Evolutionary conservation across 2,888 invertebrate genomes (phyloP).

Genomic region (Cantharis rufa): DNA sequence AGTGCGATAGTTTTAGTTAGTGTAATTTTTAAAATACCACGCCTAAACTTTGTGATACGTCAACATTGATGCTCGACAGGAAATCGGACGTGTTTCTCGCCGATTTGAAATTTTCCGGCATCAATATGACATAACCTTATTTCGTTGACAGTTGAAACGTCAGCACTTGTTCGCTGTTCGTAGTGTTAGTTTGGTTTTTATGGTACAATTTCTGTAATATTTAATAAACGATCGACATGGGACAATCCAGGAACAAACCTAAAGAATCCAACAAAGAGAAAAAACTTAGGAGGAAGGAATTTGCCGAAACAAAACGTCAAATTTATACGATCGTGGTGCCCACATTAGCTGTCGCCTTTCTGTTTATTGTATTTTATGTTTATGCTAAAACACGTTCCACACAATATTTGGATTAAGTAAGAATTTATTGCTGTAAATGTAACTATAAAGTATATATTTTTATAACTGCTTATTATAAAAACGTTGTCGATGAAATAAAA

Average conservation of each 20-base stretch:
- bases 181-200: not conserved
- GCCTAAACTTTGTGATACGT: not conserved
- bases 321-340: conserved; percentile 80
- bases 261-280: conserved; percentile 85
- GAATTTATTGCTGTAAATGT: not conserved
- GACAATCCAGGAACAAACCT: conserved; percentile 77
- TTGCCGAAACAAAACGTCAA: conserved; percentile 76
- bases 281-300: conserved; percentile 83
- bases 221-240: conserved; percentile 60
- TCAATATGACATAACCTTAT: not conserved
- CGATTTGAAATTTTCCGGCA: not conserved
- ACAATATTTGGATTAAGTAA: conserved; percentile 34
- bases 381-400: conserved; percentile 78
- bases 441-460: conserved; percentile 1
- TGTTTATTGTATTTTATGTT: conserved; percentile 75
- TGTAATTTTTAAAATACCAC: not conserved
- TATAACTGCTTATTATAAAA: conserved; percentile 21
- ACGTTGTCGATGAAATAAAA: conserved; percentile 9
- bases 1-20: no score
- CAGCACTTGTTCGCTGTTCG: not conserved
- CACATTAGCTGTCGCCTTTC: conserved; percentile 68
- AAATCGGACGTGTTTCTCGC: not conserved
- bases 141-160: not conserved
- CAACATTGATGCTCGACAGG: not conserved
- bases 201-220: not conserved